Evolutionary conservation across 92 coral and sea anemone genomes (phyloP).

Genomic region (Epizoanthus rinbou): DNA sequence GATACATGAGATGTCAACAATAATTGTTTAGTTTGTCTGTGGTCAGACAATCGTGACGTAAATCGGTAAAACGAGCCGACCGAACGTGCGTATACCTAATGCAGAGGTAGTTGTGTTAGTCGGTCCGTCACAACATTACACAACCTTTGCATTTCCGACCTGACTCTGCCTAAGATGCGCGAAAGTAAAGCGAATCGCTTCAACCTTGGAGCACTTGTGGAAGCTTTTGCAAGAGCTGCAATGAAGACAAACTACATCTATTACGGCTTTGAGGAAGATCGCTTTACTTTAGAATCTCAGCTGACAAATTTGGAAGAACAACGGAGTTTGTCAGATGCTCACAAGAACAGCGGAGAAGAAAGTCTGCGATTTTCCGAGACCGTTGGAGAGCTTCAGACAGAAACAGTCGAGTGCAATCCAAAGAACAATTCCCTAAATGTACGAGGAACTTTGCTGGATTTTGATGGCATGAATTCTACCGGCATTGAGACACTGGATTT

Average conservation of each 20-base stretch:
- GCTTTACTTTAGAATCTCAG: constrained; percentile 7
- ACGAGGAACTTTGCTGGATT: constrained; percentile 26
- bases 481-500: constrained; percentile 28
- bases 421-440: background rate
- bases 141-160: background rate
- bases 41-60: background rate
- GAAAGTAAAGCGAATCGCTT: constrained; percentile 17
- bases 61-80: background rate
- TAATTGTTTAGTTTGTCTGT: background rate
- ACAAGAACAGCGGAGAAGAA: background rate
- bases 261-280: constrained; percentile 31
- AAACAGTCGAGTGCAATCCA: background rate
- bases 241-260: constrained; percentile 42
- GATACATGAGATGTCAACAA: too few species aligned
- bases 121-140: background rate
- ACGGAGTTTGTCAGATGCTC: constrained; percentile 12
- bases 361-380: background rate
- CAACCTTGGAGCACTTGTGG: constrained; percentile 5
- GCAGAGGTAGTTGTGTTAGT: background rate
- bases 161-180: background rate
- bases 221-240: constrained; percentile 13
- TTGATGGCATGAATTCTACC: constrained; percentile 22
- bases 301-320: constrained; percentile 11
- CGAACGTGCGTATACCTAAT: constrained; percentile 1
- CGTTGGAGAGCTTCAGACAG: background rate